A percentile compares a stretch with the other conserved stretches of the same genome.
These are phyloP conservation scores for Podarcis lilfordi DNA, from an alignment of 2,797 vertebrate genomes.

Conservation along the genomic window DNA sequence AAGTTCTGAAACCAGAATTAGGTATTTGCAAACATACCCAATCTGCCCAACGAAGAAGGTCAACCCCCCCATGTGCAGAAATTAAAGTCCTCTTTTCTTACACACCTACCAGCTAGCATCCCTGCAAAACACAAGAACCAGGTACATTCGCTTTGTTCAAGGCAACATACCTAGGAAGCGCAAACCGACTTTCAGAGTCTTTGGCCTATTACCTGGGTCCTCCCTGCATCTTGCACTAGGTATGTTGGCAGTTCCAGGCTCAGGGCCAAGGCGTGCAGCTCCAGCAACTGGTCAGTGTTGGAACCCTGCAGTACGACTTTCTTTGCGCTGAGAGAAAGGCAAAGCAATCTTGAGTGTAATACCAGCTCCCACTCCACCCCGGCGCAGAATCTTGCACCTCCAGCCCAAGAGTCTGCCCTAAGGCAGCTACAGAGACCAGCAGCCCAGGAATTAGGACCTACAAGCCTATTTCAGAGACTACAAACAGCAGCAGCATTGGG, in stretches of 20 bases:
- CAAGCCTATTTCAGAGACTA: neutral
- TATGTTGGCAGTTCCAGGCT: constrained; percentile 85
- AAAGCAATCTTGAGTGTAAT: neutral
- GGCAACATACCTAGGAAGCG: too few species aligned
- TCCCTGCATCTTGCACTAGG: constrained; percentile 85
- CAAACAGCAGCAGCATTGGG: neutral
- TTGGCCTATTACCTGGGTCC: constrained; percentile 79
- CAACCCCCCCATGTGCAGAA: neutral
- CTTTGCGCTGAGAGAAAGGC: constrained; percentile 76
- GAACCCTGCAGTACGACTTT: constrained; percentile 87
- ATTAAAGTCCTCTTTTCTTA: neutral
- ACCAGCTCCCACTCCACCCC: neutral
- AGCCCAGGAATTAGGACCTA: neutral
- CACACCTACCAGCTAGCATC: neutral
- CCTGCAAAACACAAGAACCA: neutral
- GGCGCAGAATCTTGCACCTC: neutral
- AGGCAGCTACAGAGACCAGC: too few species aligned
- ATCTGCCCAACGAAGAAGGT: neutral
- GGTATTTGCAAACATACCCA: neutral
- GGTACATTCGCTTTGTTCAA: neutral
- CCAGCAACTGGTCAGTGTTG: constrained; percentile 84
- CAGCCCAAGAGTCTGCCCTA: neutral
- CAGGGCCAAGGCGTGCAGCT: constrained; percentile 85
- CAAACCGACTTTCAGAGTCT: neutral
- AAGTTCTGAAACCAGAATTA: neutral